Conservation (phyloP, 2,888 invertebrate species). For the Oithona nana region DNA sequence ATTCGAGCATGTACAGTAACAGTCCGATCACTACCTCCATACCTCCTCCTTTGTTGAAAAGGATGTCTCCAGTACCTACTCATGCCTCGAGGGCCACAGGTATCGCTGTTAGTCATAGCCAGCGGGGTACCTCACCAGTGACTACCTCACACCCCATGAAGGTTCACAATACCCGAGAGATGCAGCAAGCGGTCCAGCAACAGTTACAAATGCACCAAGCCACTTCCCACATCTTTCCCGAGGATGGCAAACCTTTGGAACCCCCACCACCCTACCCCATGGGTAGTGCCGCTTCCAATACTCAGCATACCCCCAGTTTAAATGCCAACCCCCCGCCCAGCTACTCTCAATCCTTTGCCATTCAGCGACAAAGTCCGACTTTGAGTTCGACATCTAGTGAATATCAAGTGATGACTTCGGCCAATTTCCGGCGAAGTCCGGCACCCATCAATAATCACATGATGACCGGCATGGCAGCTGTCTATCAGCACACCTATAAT, state of each 20-base stretch:
- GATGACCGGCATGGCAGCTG: background rate
- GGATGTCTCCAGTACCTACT: slow-evolving; percentile 44
- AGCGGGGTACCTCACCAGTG: slow-evolving; percentile 1
- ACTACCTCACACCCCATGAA: background rate
- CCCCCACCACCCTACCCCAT: slow-evolving; percentile 41
- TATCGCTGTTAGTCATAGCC: slow-evolving; percentile 1
- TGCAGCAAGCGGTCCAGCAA: slow-evolving; percentile 65
- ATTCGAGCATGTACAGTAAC: slow-evolving; percentile 12
- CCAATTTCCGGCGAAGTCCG: slow-evolving; percentile 24
- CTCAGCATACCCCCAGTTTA: slow-evolving; percentile 28
- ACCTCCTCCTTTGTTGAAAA: slow-evolving; percentile 34
- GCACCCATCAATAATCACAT: slow-evolving; percentile 12
- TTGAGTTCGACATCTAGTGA: slow-evolving; percentile 59
- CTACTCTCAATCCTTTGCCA: slow-evolving; percentile 66
- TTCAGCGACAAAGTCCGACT: slow-evolving; percentile 66
- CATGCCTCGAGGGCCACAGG: slow-evolving; percentile 1
- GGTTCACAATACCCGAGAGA: slow-evolving; percentile 41
- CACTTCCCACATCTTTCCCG: slow-evolving; percentile 32
- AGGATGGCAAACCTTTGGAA: slow-evolving; percentile 34
- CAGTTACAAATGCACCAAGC: slow-evolving; percentile 69
- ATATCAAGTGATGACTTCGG: slow-evolving; percentile 33
- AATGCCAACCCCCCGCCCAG: slow-evolving; percentile 47
- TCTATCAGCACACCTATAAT: slow-evolving; percentile 16
- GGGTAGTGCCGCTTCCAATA: slow-evolving; percentile 33
- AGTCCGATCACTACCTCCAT: slow-evolving; percentile 16